Evolutionary conservation across 1,140 invertebrate species (phyloP).

Genomic region (Phenacoccus solenopsis): DNA sequence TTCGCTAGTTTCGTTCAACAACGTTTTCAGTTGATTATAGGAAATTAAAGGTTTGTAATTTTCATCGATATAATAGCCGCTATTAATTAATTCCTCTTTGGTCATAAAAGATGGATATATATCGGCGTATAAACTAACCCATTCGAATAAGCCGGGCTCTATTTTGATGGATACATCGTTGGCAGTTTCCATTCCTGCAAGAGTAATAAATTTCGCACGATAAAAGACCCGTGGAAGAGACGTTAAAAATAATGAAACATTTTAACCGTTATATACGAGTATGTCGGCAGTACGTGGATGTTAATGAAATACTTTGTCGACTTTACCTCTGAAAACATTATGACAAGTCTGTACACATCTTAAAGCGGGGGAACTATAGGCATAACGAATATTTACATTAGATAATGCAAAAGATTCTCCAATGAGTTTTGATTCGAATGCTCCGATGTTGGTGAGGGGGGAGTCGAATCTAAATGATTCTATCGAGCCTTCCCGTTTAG

Average conservation of each 20-base stretch:
- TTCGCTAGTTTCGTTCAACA: slow-evolving; percentile 44
- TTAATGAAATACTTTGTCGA: neutral
- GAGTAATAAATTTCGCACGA: slow-evolving; percentile 13
- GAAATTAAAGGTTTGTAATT: slow-evolving; percentile 52
- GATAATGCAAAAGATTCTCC: slow-evolving; percentile 62
- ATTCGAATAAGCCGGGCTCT: slow-evolving; percentile 85
- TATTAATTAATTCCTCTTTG: slow-evolving; percentile 50
- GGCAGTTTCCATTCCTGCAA: slow-evolving; percentile 37
- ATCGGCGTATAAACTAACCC: slow-evolving; percentile 72
- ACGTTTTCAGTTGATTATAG: slow-evolving; percentile 40
- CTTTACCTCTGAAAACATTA: slow-evolving; percentile 45
- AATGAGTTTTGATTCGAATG: slow-evolving; percentile 54
- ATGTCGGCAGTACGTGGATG: too few relatives aligned
- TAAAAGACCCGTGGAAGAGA: neutral
- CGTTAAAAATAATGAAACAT: neutral
- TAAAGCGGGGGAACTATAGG: slow-evolving; percentile 73
- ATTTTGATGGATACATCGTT: slow-evolving; percentile 47
- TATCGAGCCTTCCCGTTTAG: slow-evolving; percentile 42
- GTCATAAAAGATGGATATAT: slow-evolving; percentile 68
- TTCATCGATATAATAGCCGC: slow-evolving; percentile 62
- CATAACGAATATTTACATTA: slow-evolving; percentile 52
- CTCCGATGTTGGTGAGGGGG: slow-evolving; percentile 71
- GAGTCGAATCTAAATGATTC: slow-evolving; percentile 65
- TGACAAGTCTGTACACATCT: slow-evolving; percentile 80
- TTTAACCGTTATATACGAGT: too few relatives aligned